Percentiles rank a stretch among this genome's conserved stretches.
Evolutionary conservation across 1,140 invertebrate species (phyloP).

Genomic region (Polyergus mexicanus): DNA sequence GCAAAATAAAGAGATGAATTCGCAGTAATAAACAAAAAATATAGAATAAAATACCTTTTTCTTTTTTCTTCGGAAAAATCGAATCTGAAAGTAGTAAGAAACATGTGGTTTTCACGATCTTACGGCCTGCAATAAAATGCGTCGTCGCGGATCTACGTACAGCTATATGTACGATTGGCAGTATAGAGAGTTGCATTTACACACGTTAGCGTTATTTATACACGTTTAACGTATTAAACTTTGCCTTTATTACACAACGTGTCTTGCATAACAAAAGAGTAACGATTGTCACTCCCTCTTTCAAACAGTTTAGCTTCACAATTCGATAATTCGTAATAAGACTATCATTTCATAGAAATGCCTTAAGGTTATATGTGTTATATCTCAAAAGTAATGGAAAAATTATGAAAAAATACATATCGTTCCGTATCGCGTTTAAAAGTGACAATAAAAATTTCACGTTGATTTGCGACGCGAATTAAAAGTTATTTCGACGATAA

Average conservation of each 20-base stretch:
- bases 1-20: not conserved
- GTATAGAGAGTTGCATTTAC: conserved; percentile 10
- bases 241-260: conserved; percentile 19
- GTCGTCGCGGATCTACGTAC: conserved; percentile 7
- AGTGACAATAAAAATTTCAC: too few species aligned
- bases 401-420: too few species aligned
- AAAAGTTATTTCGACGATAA: too few species aligned
- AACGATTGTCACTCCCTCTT: conserved; percentile 4
- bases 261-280: conserved; percentile 34
- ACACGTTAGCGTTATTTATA: conserved; percentile 54
- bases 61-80: too few species aligned
- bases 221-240: conserved; percentile 45
- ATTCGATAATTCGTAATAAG: not conserved
- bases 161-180: conserved; percentile 26
- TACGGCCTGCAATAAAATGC: not conserved
- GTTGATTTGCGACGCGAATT: too few species aligned
- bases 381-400: too few species aligned
- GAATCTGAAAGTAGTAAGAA: too few species aligned
- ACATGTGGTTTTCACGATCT: not conserved
- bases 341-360: not conserved
- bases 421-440: too few species aligned
- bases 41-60: too few species aligned
- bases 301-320: not conserved
- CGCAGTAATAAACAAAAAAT: too few species aligned
- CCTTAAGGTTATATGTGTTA: too few species aligned